These are phyloP conservation scores for Menidia menidia DNA, from an alignment of 2,797 vertebrate species.

Conservation along the genomic window DNA sequence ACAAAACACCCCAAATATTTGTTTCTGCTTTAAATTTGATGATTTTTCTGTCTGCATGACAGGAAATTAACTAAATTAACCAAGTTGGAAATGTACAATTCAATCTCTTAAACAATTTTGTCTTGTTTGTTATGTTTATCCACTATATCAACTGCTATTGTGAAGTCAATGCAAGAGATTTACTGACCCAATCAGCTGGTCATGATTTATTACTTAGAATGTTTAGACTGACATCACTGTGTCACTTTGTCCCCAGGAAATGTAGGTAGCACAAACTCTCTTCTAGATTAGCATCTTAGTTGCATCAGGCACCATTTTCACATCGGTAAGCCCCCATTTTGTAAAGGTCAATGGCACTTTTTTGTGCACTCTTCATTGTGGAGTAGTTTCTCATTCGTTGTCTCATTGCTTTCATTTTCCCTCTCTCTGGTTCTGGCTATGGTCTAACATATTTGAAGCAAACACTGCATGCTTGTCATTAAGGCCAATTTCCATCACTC, in stretches of 20 bases:
- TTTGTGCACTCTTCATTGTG: conserved; percentile 8
- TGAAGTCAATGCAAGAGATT: not conserved
- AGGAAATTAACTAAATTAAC: no score
- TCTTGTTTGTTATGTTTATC: not conserved
- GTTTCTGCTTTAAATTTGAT: not conserved
- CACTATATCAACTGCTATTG: not conserved
- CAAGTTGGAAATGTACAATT: no score
- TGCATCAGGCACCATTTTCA: conserved; percentile 56
- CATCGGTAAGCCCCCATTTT: conserved; percentile 48
- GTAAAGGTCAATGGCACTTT: conserved; percentile 56
- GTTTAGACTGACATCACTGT: conserved; percentile 44
- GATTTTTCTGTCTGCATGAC: not conserved
- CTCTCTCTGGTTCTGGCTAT: conserved; percentile 17
- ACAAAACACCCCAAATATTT: not conserved
- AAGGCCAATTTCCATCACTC: conserved; percentile 69
- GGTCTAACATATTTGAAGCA: conserved; percentile 15
- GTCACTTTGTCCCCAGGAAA: conserved; percentile 43
- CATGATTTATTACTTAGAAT: conserved; percentile 53
- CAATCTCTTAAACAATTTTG: no score
- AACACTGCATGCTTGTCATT: conserved; percentile 55
- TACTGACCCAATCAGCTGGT: conserved; percentile 36
- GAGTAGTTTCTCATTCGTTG: conserved; percentile 19
- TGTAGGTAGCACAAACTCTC: not conserved
- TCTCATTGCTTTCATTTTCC: conserved; percentile 2
- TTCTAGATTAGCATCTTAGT: conserved; percentile 36